Evolutionary conservation across 2,888 invertebrate species (phyloP).

Genomic region (Augiades crinisus): DNA sequence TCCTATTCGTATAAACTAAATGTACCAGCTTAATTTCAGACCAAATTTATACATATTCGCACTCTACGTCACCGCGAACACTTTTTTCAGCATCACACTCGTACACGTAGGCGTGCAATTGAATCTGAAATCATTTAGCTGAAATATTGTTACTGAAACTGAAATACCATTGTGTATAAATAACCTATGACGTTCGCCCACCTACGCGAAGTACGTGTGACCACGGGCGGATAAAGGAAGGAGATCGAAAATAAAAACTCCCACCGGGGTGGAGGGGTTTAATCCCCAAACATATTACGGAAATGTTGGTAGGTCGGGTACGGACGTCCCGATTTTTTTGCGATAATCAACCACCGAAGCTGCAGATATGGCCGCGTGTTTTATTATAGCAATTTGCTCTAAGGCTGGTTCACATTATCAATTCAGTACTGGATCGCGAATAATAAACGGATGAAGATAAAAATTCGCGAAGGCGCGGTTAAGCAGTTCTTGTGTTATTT

Average conservation of each 20-base stretch:
- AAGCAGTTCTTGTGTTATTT: too few relatives aligned
- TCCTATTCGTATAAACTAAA: too few relatives aligned
- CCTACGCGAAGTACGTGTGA: constrained; percentile 50
- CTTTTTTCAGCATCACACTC: not conserved
- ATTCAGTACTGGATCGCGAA: not conserved
- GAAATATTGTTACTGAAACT: not conserved
- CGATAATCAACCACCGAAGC: constrained; percentile 49
- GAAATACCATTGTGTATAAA: constrained; percentile 28
- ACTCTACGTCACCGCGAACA: not conserved
- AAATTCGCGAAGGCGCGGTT: too few relatives aligned
- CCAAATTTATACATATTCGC: too few relatives aligned
- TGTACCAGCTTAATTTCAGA: too few relatives aligned
- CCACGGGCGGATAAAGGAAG: constrained; percentile 51
- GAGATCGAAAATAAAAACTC: constrained; percentile 76
- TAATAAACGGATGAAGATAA: too few relatives aligned
- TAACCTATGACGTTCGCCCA: constrained; percentile 38
- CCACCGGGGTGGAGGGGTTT: constrained; percentile 51
- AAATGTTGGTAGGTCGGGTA: constrained; percentile 61
- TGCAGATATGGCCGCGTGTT: not conserved
- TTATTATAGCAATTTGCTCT: constrained; percentile 2
- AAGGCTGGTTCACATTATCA: not conserved
- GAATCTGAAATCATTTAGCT: not conserved
- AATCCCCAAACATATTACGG: constrained; percentile 73
- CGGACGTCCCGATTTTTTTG: constrained; percentile 59
- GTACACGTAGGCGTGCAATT: not conserved